Conservation (phyloP, 2,797 vertebrate species). For the Octomys mimax region DNA sequence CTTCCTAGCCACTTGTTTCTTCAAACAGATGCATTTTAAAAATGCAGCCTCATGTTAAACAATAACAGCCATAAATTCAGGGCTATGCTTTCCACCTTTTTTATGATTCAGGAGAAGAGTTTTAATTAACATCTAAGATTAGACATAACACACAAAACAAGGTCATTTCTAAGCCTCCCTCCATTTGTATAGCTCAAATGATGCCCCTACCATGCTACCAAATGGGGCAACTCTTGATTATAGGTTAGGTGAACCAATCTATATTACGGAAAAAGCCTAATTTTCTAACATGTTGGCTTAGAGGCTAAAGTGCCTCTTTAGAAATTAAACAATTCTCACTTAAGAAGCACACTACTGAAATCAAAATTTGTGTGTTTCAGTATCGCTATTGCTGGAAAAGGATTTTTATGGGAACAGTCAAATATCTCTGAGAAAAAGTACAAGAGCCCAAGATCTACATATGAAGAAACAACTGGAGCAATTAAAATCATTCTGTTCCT, state of each 20-base stretch:
- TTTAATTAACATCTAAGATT: slow-evolving; percentile 7
- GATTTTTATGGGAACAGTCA: slow-evolving; percentile 67
- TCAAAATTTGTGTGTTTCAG: slow-evolving; percentile 50
- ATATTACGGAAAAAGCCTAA: background rate
- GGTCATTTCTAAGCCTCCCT: background rate
- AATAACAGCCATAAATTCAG: background rate
- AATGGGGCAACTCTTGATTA: background rate
- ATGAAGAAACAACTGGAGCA: slow-evolving; percentile 43
- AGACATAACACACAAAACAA: background rate
- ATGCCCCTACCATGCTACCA: background rate
- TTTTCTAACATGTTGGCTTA: slow-evolving; percentile 43
- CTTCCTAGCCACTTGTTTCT: background rate
- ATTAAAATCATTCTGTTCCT: slow-evolving; percentile 68
- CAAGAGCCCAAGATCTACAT: background rate
- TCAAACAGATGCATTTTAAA: background rate
- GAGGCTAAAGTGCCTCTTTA: slow-evolving; percentile 25
- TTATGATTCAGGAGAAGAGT: background rate
- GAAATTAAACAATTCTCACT: slow-evolving; percentile 47
- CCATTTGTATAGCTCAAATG: background rate
- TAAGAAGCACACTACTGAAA: slow-evolving; percentile 51
- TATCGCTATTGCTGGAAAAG: slow-evolving; percentile 55
- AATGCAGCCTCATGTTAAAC: background rate
- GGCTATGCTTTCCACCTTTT: background rate
- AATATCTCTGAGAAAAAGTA: background rate
- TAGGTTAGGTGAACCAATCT: background rate